Percentiles rank a stretch among this genome's conserved stretches.
Evolutionary conservation across 2,113 vertebrate genomes (phyloP).

Genomic region (Girardinichthys multiradiatus): DNA sequence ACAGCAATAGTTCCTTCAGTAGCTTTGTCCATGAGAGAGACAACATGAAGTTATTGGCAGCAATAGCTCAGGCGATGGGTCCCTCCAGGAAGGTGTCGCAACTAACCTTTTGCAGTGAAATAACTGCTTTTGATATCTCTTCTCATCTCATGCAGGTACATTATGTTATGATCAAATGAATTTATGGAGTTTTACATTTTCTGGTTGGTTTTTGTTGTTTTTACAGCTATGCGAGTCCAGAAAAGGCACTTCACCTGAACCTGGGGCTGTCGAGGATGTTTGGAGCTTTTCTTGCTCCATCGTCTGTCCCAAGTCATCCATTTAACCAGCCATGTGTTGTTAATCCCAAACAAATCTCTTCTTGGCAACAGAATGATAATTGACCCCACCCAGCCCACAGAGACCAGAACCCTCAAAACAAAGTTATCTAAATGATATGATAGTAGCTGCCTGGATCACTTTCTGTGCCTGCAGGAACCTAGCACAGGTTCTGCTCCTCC

Average conservation of each 20-base stretch:
- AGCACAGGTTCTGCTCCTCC: conserved; percentile 89
- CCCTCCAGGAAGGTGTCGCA: no score
- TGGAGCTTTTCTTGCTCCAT: conserved; percentile 16
- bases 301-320: conserved; percentile 11
- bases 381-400: conserved; percentile 66
- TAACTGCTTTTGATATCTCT: no score
- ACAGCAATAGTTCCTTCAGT: no score
- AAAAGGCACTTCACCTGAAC: conserved; percentile 35
- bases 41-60: no score
- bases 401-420: conserved; percentile 74
- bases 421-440: conserved; percentile 98
- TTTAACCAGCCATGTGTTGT: conserved; percentile 19
- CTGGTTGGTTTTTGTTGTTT: not conserved
- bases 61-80: no score
- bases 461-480: conserved; percentile 98
- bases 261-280: conserved; percentile 32
- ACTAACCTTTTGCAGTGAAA: no score
- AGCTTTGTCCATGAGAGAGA: no score
- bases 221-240: conserved; percentile 37
- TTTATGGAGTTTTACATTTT: conserved; percentile 8
- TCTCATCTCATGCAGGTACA: not conserved
- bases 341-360: conserved; percentile 18
- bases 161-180: not conserved
- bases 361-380: conserved; percentile 59
- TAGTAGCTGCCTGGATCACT: conserved; percentile 94